Evolutionary conservation across 2,113 vertebrate genomes (phyloP).

Genomic region (Eira barbara): DNA sequence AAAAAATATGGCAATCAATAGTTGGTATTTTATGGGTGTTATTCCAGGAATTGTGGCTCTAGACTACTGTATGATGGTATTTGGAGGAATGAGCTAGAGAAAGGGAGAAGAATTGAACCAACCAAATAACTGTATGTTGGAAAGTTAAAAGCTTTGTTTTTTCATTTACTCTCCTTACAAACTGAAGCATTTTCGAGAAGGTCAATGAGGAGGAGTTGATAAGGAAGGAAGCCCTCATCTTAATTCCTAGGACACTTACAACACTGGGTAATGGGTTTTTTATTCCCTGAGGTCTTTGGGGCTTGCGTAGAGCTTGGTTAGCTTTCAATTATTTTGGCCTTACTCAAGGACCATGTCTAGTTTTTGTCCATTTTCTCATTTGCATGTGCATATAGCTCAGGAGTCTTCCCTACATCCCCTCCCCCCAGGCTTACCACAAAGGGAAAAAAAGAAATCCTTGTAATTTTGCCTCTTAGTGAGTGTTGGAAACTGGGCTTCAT

Average conservation of each 20-base stretch:
- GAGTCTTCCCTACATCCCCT: neutral
- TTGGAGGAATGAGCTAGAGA: neutral
- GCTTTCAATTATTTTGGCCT: neutral
- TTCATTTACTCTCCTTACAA: neutral
- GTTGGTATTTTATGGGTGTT: neutral
- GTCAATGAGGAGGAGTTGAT: neutral
- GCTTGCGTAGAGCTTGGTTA: neutral
- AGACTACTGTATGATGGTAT: neutral
- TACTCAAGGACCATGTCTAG: neutral
- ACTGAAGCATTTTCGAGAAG: slow-evolving; percentile 9
- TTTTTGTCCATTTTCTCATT: neutral
- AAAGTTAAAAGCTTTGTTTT: neutral
- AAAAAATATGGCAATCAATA: neutral
- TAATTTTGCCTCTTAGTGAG: neutral
- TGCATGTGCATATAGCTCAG: neutral
- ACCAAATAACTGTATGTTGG: neutral
- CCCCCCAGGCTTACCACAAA: neutral
- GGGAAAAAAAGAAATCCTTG: neutral
- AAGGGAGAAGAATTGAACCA: neutral
- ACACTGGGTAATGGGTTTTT: neutral
- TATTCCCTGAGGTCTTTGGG: neutral
- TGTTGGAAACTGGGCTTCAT: slow-evolving; percentile 45
- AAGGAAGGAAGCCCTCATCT: neutral
- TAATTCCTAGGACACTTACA: neutral
- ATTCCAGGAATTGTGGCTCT: neutral